Evolutionary conservation across 1,140 invertebrate genomes (phyloP).

Genomic region (Riptortus pedestris): DNA sequence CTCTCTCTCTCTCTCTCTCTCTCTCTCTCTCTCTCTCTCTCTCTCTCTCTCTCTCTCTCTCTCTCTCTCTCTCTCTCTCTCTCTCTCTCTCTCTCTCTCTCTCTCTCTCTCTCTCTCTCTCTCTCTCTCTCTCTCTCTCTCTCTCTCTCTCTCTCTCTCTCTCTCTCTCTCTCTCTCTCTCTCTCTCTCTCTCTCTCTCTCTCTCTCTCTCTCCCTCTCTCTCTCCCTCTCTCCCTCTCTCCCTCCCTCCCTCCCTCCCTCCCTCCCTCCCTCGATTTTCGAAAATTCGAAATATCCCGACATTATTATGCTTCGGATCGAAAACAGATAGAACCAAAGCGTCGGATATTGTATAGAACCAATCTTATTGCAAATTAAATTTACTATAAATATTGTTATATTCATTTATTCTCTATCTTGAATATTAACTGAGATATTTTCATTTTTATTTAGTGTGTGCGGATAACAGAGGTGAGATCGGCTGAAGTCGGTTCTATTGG

Average conservation of each 20-base stretch:
- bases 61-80: conserved; percentile 5
- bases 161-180: not conserved
- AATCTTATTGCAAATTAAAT: no score
- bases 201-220: not conserved
- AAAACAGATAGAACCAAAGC: no score
- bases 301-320: no score
- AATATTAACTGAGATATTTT: no score
- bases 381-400: no score
- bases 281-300: no score
- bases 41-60: not conserved
- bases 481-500: no score
- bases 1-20: conserved; percentile 16
- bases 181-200: not conserved
- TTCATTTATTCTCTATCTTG: no score
- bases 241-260: not conserved
- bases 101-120: not conserved
- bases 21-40: conserved; percentile 15
- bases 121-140: not conserved
- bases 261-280: not conserved
- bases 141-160: not conserved
- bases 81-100: not conserved
- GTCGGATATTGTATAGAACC: no score
- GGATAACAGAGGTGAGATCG: no score
- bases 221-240: not conserved
- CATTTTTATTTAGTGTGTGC: no score